These are phyloP conservation scores for Oncorhynchus keta DNA, from an alignment of 2,113 vertebrate genomes.

Conservation along the genomic window DNA sequence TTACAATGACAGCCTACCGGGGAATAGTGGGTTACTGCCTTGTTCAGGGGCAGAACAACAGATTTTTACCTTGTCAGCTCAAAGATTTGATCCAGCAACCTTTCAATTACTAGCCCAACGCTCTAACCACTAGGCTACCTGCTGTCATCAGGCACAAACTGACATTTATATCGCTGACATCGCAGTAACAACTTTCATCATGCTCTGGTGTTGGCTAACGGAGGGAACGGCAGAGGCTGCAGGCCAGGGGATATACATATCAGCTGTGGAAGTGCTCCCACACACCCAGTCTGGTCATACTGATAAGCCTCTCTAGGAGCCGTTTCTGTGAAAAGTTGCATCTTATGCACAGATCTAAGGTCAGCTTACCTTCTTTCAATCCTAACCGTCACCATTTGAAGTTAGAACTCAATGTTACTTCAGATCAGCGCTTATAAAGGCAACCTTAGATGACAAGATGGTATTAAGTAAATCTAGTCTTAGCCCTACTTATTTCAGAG, in stretches of 20 bases:
- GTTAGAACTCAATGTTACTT: too few species aligned
- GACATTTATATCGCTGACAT: constrained; percentile 17
- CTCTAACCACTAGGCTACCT: too few species aligned
- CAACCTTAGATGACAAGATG: too few species aligned
- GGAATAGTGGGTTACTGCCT: too few species aligned
- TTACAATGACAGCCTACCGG: too few species aligned
- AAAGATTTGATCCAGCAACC: too few species aligned
- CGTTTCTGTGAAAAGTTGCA: neutral
- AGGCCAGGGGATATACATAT: constrained; percentile 41
- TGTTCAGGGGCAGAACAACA: too few species aligned
- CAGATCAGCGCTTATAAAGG: too few species aligned
- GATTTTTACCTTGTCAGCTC: too few species aligned
- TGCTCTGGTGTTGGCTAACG: neutral
- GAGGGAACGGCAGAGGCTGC: neutral
- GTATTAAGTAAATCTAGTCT: too few species aligned
- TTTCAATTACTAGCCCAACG: too few species aligned
- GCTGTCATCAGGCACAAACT: constrained; percentile 17
- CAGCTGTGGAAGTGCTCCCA: constrained; percentile 35
- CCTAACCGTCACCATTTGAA: neutral
- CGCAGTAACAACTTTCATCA: constrained; percentile 18
- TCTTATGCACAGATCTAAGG: neutral
- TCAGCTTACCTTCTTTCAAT: neutral
- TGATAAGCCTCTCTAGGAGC: constrained; percentile 47
- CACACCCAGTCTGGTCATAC: constrained; percentile 43
- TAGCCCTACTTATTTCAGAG: too few species aligned